Percentiles rank a stretch among this genome's conserved stretches.
phyloP scores from a whole-genome alignment of 2,888 invertebrate genomes.

The Melanostoma mellinum region DNA sequence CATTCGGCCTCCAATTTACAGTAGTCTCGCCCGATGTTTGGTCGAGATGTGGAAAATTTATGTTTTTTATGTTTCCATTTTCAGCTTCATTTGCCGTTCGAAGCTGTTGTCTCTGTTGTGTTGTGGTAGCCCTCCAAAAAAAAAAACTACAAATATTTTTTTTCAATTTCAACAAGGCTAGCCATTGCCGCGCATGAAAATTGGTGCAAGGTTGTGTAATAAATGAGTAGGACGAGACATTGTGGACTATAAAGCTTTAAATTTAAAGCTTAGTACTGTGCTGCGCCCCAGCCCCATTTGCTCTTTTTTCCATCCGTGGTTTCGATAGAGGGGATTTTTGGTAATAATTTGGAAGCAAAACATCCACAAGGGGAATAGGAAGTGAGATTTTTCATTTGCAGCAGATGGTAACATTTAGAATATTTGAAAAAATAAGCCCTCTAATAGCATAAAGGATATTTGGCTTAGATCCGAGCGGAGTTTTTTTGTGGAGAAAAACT shows the following conservation, averaged over 20 bases:
- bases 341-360: conserved; percentile 50
- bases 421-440: conserved; percentile 39
- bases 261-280: conserved; percentile 47
- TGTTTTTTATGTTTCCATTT: conserved; percentile 53
- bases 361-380: conserved; percentile 31
- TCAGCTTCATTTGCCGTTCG: conserved; percentile 43
- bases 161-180: conserved; percentile 27
- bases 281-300: neutral
- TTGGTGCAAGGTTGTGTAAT: conserved; percentile 68
- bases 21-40: conserved; percentile 42
- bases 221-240: conserved; percentile 38
- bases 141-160: conserved; percentile 14
- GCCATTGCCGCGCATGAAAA: conserved; percentile 50
- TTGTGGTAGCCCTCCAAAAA: conserved; percentile 55
- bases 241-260: conserved; percentile 50
- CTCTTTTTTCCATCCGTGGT: no score
- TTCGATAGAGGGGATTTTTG: conserved; percentile 10
- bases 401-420: conserved; percentile 61
- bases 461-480: conserved; percentile 25
- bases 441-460: conserved; percentile 8
- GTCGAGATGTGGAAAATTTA: conserved; percentile 61
- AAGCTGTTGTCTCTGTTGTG: conserved; percentile 37
- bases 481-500: conserved; percentile 17
- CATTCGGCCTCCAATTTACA: conserved; percentile 42
- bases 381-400: conserved; percentile 27